Conservation (phyloP, 37 sponge, comb jelly and placozoan genomes). For the Spongilla lacustris region DNA sequence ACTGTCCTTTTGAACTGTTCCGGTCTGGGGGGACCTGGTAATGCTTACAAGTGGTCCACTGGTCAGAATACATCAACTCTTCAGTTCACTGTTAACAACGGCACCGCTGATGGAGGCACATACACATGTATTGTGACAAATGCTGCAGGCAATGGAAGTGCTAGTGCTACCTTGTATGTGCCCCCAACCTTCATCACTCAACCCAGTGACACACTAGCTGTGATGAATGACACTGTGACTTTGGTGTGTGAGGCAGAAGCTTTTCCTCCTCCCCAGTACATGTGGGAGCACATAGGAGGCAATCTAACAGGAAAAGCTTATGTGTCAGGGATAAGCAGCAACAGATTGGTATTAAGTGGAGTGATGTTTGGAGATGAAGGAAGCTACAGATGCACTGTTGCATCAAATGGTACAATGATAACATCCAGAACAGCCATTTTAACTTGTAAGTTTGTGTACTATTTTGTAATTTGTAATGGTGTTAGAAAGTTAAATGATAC, state of each 20-base stretch:
- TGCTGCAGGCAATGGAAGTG: conserved; percentile 51
- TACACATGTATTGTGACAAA: conserved; percentile 63
- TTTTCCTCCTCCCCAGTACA: conserved; percentile 30
- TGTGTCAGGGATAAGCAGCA: neutral
- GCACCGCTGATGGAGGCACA: conserved; percentile 23
- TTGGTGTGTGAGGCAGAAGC: conserved; percentile 43
- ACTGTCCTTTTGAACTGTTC: conserved; percentile 41
- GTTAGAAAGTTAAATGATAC: too few species aligned
- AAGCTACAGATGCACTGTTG: conserved; percentile 15
- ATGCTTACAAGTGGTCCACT: conserved; percentile 37
- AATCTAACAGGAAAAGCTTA: neutral
- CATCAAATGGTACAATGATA: neutral
- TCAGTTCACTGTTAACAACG: neutral
- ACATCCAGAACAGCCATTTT: neutral
- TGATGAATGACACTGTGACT: neutral
- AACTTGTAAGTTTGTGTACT: neutral
- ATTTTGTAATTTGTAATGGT: too few species aligned
- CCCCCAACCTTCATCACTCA: conserved; percentile 15
- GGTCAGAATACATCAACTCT: neutral
- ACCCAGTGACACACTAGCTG: conserved; percentile 17
- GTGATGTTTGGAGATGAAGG: conserved; percentile 41
- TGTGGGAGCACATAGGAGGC: conserved; percentile 31
- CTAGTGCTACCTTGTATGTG: conserved; percentile 18
- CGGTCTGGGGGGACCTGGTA: conserved; percentile 54
- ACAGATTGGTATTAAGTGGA: neutral